These are phyloP conservation scores for Periplaneta americana DNA, from an alignment of 1,140 invertebrate species.

Conservation along the genomic window DNA sequence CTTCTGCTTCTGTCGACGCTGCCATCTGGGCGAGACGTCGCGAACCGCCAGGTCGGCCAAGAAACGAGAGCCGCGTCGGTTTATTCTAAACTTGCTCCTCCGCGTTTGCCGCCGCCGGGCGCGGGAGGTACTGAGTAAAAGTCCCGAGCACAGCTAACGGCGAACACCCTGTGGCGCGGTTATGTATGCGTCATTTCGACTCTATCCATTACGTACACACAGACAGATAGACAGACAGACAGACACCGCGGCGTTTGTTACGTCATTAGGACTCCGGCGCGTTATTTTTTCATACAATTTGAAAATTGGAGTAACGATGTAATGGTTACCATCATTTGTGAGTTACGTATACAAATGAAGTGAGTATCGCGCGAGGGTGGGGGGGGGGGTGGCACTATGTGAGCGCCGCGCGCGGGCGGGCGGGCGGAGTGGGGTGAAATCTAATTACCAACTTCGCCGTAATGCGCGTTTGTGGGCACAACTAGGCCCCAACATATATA, in stretches of 20 bases:
- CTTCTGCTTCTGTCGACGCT: too few relatives aligned
- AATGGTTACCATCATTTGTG: background rate
- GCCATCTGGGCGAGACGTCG: too few relatives aligned
- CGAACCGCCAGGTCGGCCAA: too few relatives aligned
- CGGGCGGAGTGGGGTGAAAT: background rate
- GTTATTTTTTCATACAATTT: background rate
- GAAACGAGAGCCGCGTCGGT: too few relatives aligned
- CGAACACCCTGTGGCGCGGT: background rate
- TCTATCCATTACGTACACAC: background rate
- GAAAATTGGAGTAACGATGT: background rate
- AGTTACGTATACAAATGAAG: background rate
- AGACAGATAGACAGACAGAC: background rate
- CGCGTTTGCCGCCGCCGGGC: too few relatives aligned
- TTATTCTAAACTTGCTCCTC: too few relatives aligned
- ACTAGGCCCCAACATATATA: conserved; percentile 9
- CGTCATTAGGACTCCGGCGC: background rate
- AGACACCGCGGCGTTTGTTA: background rate
- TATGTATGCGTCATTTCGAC: background rate
- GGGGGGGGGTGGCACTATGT: background rate
- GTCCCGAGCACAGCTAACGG: too few relatives aligned
- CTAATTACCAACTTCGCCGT: conserved; percentile 15
- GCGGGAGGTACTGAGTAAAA: too few relatives aligned
- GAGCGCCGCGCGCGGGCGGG: background rate
- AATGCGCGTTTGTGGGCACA: conserved; percentile 5
- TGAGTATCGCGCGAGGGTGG: background rate